Conservation (phyloP, 1,140 invertebrate genomes). For the Cyrtorhinus lividipennis region DNA sequence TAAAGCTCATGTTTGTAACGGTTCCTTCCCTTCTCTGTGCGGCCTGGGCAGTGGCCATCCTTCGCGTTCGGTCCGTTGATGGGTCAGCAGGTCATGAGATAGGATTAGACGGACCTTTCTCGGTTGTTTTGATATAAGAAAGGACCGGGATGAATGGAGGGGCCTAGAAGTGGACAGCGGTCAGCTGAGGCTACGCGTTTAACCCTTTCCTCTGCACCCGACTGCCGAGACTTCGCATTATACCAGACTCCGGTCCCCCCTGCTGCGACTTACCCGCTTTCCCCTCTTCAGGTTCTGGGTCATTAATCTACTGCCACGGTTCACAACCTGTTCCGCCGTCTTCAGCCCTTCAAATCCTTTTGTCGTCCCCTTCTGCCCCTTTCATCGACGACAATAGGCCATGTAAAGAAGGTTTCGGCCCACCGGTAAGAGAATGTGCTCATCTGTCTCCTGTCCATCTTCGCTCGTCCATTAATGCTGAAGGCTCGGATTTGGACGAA, state of each 20-base stretch:
- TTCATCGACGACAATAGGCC: not conserved
- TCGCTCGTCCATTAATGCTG: no score
- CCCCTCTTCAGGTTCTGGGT: not conserved
- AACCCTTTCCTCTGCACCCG: no score
- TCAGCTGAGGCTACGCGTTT: not conserved
- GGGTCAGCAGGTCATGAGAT: constrained; percentile 6
- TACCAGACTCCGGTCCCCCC: no score
- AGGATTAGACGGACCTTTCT: not conserved
- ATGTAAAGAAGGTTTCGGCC: no score
- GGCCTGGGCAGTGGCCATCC: not conserved
- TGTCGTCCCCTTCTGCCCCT: not conserved
- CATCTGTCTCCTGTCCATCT: no score
- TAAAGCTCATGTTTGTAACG: no score
- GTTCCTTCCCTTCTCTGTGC: no score
- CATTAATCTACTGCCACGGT: constrained; percentile 6
- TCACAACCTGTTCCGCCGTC: not conserved
- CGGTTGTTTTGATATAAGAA: not conserved
- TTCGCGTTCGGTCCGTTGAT: not conserved
- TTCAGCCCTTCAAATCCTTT: not conserved
- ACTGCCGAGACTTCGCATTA: no score
- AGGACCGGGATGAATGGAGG: no score
- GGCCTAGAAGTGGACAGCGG: constrained; percentile 3
- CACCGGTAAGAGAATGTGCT: no score
- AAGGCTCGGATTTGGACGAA: no score
- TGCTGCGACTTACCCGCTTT: not conserved